phyloP scores from a whole-genome alignment of 2,113 vertebrate species.

The Megaceryle torquata region DNA sequence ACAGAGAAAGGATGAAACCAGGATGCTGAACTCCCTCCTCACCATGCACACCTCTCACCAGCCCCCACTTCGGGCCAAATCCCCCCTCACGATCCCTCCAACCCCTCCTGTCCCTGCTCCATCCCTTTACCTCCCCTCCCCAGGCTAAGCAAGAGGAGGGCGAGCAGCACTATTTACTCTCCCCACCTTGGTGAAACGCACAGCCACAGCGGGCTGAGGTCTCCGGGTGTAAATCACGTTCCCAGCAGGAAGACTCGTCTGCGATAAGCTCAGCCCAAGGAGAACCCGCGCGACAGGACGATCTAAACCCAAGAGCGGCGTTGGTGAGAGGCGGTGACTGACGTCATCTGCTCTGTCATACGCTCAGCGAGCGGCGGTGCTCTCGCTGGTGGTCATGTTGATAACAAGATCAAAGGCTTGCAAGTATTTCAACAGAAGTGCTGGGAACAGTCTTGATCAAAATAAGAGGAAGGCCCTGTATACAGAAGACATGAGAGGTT shows the following conservation, averaged over 20 bases:
- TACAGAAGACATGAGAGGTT: slow-evolving; percentile 66
- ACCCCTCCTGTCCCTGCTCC: neutral
- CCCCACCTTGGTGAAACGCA: accelerated
- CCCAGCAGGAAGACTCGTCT: neutral
- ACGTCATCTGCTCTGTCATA: slow-evolving; percentile 5
- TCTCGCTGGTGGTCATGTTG: slow-evolving; percentile 54
- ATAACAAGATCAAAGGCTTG: slow-evolving; percentile 69
- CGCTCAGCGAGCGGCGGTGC: neutral
- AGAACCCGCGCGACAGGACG: accelerated
- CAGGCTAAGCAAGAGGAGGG: neutral
- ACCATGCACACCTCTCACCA: neutral
- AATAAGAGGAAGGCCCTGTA: slow-evolving; percentile 68
- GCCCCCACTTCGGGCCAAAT: neutral
- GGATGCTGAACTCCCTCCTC: neutral
- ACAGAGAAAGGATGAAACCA: neutral
- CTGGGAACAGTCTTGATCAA: slow-evolving; percentile 69
- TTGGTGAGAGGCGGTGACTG: neutral
- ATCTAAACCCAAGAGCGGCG: neutral
- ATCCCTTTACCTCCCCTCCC: neutral
- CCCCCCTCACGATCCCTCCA: neutral
- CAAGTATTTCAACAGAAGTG: slow-evolving; percentile 46
- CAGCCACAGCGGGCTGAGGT: neutral
- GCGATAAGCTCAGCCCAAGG: neutral
- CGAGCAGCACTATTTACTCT: accelerated
- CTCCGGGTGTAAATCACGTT: accelerated